Evolutionary conservation across 2,888 invertebrate species (phyloP).

Genomic region (Pammene fasciana): DNA sequence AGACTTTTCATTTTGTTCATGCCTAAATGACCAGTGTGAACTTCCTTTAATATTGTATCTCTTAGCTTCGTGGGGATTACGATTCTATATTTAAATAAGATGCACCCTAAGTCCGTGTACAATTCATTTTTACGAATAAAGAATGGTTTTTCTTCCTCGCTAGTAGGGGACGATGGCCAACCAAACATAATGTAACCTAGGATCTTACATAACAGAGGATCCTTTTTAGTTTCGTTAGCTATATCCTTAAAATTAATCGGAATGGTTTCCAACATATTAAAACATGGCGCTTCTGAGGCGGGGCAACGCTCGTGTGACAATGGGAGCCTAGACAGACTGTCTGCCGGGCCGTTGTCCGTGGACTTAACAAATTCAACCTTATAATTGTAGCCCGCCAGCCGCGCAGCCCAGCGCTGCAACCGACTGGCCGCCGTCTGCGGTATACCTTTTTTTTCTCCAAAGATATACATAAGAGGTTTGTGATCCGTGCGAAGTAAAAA

Average conservation of each 20-base stretch:
- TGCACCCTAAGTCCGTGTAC: conserved; percentile 28
- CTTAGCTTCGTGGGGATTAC: conserved; percentile 23
- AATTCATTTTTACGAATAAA: conserved; percentile 41
- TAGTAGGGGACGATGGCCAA: conserved; percentile 42
- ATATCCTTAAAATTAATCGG: conserved; percentile 35
- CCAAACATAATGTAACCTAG: conserved; percentile 44
- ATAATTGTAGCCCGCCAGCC: conserved; percentile 54
- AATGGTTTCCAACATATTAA: conserved; percentile 32
- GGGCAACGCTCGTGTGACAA: conserved; percentile 1
- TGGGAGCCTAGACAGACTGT: conserved; percentile 44
- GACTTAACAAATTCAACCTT: conserved; percentile 43
- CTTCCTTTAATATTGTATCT: neutral
- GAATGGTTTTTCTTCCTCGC: conserved; percentile 42
- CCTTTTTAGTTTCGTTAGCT: conserved; percentile 39
- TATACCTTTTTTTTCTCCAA: conserved; percentile 51
- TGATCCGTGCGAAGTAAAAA: conserved; percentile 61
- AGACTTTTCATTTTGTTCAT: neutral
- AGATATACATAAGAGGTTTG: conserved; percentile 60
- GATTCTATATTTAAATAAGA: conserved; percentile 42
- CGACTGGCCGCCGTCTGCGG: conserved; percentile 51
- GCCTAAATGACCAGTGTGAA: conserved; percentile 3
- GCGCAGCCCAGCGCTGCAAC: conserved; percentile 52
- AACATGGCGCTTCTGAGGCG: neutral
- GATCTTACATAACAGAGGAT: conserved; percentile 44
- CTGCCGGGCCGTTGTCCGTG: conserved; percentile 44